Percentiles rank a stretch among this genome's conserved stretches.
Evolutionary conservation across 35 echinoderm and acorn worm genomes (phyloP).

Genomic region (Antedon bifida): DNA sequence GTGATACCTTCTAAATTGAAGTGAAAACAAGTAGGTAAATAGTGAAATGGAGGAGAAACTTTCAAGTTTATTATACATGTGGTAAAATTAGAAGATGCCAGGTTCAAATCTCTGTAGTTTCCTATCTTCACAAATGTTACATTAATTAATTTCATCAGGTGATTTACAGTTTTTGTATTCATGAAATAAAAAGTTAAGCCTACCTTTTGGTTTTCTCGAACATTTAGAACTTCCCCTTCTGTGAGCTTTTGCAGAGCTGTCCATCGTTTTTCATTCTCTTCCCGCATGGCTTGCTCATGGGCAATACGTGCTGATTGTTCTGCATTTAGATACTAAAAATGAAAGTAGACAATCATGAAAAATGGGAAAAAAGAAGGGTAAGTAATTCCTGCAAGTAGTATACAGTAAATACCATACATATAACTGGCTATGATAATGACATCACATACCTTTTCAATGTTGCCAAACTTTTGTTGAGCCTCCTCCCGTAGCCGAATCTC

Average conservation of each 20-base stretch:
- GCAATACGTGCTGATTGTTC: slow-evolving; percentile 91
- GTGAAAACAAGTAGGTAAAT: no score
- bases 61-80: no score
- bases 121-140: no score
- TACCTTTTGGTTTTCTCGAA: slow-evolving; percentile 89
- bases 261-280: slow-evolving; percentile 97
- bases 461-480: slow-evolving; percentile 89
- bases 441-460: slow-evolving; percentile 96
- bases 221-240: slow-evolving; percentile 86
- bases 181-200: background rate
- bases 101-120: no score
- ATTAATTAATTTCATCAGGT: no score
- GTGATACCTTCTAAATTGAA: no score
- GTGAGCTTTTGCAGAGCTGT: slow-evolving; percentile 87
- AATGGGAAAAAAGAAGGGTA: background rate
- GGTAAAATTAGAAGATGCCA: no score
- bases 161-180: no score
- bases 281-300: slow-evolving; percentile 91
- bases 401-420: no score
- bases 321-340: slow-evolving; percentile 70
- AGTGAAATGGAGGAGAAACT: no score
- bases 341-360: slow-evolving; percentile 7
- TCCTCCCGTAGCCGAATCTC: slow-evolving; percentile 87
- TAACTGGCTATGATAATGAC: no score
- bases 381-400: no score